A percentile compares a stretch with the other conserved stretches of the same genome.
Conservation (phyloP, 2,888 invertebrate genomes). For the Parelbella ahira region DNA sequence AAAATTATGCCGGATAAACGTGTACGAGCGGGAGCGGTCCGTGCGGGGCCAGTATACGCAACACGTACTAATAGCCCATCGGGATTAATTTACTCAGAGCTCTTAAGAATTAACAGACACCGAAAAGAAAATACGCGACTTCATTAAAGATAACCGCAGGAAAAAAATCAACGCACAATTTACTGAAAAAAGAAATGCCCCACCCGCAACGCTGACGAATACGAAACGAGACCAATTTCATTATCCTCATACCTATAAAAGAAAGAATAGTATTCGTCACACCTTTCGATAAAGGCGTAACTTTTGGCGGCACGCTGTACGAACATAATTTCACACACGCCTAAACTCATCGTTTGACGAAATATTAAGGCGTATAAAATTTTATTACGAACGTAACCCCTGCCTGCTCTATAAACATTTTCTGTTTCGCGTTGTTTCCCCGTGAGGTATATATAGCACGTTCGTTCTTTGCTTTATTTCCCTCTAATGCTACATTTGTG, state of each 20-base stretch:
- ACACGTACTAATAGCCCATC: conserved; percentile 53
- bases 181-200: conserved; percentile 3
- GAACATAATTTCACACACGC: conserved; percentile 73
- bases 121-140: conserved; percentile 20
- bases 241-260: conserved; percentile 30
- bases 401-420: conserved; percentile 69
- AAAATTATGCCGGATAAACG: conserved; percentile 66
- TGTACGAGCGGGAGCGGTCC: conserved; percentile 44
- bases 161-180: conserved; percentile 4
- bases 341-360: conserved; percentile 72
- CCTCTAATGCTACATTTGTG: conserved; percentile 72
- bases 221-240: conserved; percentile 20
- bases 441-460: conserved; percentile 40
- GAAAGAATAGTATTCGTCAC: conserved; percentile 38
- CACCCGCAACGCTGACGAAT: conserved; percentile 13
- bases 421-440: conserved; percentile 54
- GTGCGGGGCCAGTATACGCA: conserved; percentile 57
- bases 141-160: conserved; percentile 23
- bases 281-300: conserved; percentile 50
- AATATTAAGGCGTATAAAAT: conserved; percentile 78
- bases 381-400: conserved; percentile 74
- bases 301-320: conserved; percentile 50
- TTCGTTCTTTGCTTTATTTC: conserved; percentile 59
- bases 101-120: conserved; percentile 38
- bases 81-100: conserved; percentile 60